Evolutionary conservation across 92 coral and sea anemone genomes (phyloP).

Genomic region (Parazoanthus atlanticus): DNA sequence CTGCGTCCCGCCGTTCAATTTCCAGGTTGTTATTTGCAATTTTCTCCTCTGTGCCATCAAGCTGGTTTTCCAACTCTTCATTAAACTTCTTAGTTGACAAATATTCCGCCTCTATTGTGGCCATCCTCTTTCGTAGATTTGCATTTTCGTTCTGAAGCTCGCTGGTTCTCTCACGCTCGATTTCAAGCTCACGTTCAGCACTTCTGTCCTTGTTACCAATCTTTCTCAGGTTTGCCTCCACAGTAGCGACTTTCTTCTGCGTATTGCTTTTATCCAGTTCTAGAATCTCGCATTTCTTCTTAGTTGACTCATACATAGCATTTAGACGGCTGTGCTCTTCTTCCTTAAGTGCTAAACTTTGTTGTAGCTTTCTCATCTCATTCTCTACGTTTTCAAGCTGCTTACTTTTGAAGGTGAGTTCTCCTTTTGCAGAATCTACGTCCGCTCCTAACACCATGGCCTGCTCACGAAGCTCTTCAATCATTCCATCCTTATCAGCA

Average conservation of each 20-base stretch:
- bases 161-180: constrained; percentile 69
- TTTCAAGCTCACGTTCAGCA: constrained; percentile 83
- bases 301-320: constrained; percentile 65
- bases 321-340: constrained; percentile 80
- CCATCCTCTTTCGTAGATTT: constrained; percentile 67
- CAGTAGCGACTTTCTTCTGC: constrained; percentile 76
- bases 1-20: constrained; percentile 75
- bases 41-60: constrained; percentile 79
- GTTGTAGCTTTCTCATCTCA: constrained; percentile 78
- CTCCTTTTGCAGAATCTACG: constrained; percentile 78
- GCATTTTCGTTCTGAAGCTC: constrained; percentile 81
- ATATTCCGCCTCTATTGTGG: constrained; percentile 81
- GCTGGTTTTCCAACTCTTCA: constrained; percentile 85
- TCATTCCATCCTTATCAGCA: constrained; percentile 82
- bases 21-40: constrained; percentile 63
- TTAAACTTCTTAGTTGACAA: constrained; percentile 72
- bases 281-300: constrained; percentile 77
- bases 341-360: constrained; percentile 69
- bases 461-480: constrained; percentile 83
- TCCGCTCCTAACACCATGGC: constrained; percentile 75
- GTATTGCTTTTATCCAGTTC: constrained; percentile 84
- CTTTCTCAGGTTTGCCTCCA: constrained; percentile 64
- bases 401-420: constrained; percentile 70
- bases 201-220: constrained; percentile 65
- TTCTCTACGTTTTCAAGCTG: constrained; percentile 78